Percentiles rank a stretch among this genome's conserved stretches.
phyloP scores from a whole-genome alignment of 1,140 invertebrate species.

The Epicauta chinensis region DNA sequence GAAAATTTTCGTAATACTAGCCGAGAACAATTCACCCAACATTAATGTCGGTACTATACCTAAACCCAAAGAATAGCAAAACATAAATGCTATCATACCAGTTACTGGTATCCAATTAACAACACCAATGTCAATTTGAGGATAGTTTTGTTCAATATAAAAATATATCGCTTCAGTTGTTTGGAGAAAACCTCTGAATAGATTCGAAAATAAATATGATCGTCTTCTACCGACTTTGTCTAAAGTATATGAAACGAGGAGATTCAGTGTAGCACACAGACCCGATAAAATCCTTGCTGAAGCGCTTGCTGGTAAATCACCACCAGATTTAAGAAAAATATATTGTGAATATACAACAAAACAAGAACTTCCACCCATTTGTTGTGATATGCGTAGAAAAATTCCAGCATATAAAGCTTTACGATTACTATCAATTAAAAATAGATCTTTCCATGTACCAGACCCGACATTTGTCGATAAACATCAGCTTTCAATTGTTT shows the following conservation, averaged over 20 bases:
- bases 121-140: slow-evolving; percentile 27
- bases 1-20: slow-evolving; percentile 37
- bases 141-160: slow-evolving; percentile 40
- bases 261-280: slow-evolving; percentile 57
- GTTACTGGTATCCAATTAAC: slow-evolving; percentile 31
- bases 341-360: slow-evolving; percentile 29
- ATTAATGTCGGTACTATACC: slow-evolving; percentile 31
- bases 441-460: slow-evolving; percentile 36
- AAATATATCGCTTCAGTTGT: slow-evolving; percentile 53
- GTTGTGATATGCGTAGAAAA: slow-evolving; percentile 25
- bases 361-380: slow-evolving; percentile 26
- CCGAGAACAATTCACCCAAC: slow-evolving; percentile 35
- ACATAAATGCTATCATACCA: slow-evolving; percentile 27
- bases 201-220: slow-evolving; percentile 54
- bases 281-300: slow-evolving; percentile 28
- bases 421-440: slow-evolving; percentile 29
- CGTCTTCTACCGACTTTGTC: slow-evolving; percentile 63
- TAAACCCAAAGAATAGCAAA: slow-evolving; percentile 25
- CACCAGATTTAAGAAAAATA: slow-evolving; percentile 34
- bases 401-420: slow-evolving; percentile 27
- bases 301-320: slow-evolving; percentile 17
- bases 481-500: slow-evolving; percentile 26
- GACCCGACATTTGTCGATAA: slow-evolving; percentile 32
- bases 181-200: slow-evolving; percentile 48
- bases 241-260: slow-evolving; percentile 55